Evolutionary conservation across 2,113 vertebrate genomes (phyloP), one percentile per base, ranked within the genome.

Genomic region (Hassar affinis): DNA sequence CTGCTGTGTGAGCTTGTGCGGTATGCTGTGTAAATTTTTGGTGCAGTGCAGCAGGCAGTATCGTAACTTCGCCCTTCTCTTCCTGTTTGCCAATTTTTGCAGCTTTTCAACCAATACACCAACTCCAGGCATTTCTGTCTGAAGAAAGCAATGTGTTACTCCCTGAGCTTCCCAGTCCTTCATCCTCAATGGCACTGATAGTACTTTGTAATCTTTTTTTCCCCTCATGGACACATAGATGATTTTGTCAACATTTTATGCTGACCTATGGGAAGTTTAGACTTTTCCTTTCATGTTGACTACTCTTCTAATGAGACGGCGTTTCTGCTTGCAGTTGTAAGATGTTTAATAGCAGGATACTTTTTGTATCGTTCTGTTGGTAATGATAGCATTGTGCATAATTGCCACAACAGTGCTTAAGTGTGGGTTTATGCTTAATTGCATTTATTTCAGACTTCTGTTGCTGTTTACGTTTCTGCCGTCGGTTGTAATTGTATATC

Each of bases 31-130:
- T 51, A 90, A 93, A 93, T 92, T 95, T 94, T 96, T 98, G 96
- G 95, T 95, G 97, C 96, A 97, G 94, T 97, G 96, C 97, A 96
- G 96, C 94, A 96, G 92, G 93, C 95, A 95, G 94, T 93, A 90
- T 95, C 95, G 95, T 94, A 94, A 94, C 94, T 93, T 93, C 52
- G 92, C 90, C 91, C 84, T 91, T 93, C 88, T 89, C 91, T 91
- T 76, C 90, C 89, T 91, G 90, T 91, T 91, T 88, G 88, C 80
- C 47, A 86, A 91, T 84, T 92, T 91, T 83, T 91, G 90, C 76
- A 83, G 87, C 59, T 89, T 94, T 88, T 11, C 22, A 71, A 92
- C 85, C 87, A 89, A 88, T 91, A 90, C 92, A 93, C 93, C 91
- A 88, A 87, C 91, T 94, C 90, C 92, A 93, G 90, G 91, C 83